A percentile compares a stretch with the other conserved stretches of the same genome.
phyloP scores from a whole-genome alignment of 2,888 invertebrate genomes.

The Sclerodermus sp. region DNA sequence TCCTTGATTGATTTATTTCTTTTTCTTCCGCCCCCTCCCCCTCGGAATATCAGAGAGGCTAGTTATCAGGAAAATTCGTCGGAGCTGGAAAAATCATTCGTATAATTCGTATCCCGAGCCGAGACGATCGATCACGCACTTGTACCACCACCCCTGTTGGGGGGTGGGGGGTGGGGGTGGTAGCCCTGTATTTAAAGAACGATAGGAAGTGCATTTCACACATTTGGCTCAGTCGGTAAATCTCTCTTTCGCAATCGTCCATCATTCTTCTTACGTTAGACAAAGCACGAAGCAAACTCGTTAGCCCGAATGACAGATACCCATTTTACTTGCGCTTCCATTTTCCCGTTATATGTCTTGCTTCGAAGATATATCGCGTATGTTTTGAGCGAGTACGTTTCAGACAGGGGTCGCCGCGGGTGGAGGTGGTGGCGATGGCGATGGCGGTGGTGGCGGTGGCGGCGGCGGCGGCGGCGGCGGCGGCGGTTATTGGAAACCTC shows the following conservation, averaged over 20 bases:
- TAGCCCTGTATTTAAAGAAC: too few relatives aligned
- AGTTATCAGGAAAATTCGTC: too few relatives aligned
- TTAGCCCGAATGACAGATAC: slow-evolving; percentile 4
- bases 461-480: not conserved
- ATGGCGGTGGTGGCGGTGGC: not conserved
- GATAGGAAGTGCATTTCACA: too few relatives aligned
- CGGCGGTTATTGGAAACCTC: slow-evolving; percentile 2
- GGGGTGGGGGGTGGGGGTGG: too few relatives aligned
- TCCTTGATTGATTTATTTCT: too few relatives aligned
- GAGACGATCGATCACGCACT: too few relatives aligned
- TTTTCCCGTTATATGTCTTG: slow-evolving; percentile 7
- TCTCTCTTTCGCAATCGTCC: not conserved
- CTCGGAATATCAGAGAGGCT: too few relatives aligned
- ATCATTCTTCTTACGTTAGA: slow-evolving; percentile 7
- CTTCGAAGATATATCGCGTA: slow-evolving; percentile 6
- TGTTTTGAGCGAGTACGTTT: slow-evolving; percentile 2
- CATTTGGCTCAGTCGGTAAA: too few relatives aligned
- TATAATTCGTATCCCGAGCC: too few relatives aligned
- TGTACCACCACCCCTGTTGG: too few relatives aligned
- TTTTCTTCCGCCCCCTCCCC: too few relatives aligned
- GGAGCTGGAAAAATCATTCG: too few relatives aligned
- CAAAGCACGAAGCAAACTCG: slow-evolving; percentile 4
- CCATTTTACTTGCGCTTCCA: slow-evolving; percentile 5
- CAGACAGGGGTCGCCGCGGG: not conserved
- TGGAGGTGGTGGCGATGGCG: not conserved